A percentile compares a stretch with the other conserved stretches of the same genome.
Conservation (phyloP, 2,113 vertebrate genomes). For the Sinocyclocheilus anshuiensis region DNA sequence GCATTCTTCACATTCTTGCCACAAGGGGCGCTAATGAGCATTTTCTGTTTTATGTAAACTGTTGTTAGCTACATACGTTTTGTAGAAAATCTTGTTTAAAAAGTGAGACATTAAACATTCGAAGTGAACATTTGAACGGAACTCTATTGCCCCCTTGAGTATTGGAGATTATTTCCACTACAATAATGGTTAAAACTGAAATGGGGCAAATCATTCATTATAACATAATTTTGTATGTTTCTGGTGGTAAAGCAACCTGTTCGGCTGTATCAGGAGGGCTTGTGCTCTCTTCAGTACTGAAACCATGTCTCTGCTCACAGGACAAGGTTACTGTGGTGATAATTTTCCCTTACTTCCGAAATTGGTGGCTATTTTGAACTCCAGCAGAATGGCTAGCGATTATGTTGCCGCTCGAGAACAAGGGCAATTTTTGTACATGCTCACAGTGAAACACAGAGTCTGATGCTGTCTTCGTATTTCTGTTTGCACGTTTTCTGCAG, state of each 20-base stretch:
- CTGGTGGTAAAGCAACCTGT: background rate
- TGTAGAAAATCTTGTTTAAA: background rate
- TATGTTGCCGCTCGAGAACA: background rate
- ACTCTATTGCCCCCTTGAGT: background rate
- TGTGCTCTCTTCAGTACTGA: background rate
- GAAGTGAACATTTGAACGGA: background rate
- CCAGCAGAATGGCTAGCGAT: background rate
- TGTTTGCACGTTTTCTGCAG: slow-evolving; percentile 66
- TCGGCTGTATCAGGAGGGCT: background rate
- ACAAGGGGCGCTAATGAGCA: background rate
- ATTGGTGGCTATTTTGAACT: slow-evolving; percentile 29
- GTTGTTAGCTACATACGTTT: background rate
- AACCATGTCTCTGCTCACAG: background rate
- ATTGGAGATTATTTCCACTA: background rate
- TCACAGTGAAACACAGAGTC: background rate
- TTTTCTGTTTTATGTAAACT: background rate
- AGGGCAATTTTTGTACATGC: background rate
- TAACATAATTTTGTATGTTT: background rate
- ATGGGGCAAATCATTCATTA: background rate
- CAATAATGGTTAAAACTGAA: background rate
- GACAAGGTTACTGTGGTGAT: slow-evolving; percentile 1
- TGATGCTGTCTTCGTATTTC: background rate
- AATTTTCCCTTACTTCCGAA: slow-evolving; percentile 23
- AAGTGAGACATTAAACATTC: background rate
- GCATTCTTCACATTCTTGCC: background rate